Evolutionary conservation across 2,113 vertebrate species (phyloP), one percentile per base, ranked within the genome.

Genomic region (Aspiorhynchus laticeps): DNA sequence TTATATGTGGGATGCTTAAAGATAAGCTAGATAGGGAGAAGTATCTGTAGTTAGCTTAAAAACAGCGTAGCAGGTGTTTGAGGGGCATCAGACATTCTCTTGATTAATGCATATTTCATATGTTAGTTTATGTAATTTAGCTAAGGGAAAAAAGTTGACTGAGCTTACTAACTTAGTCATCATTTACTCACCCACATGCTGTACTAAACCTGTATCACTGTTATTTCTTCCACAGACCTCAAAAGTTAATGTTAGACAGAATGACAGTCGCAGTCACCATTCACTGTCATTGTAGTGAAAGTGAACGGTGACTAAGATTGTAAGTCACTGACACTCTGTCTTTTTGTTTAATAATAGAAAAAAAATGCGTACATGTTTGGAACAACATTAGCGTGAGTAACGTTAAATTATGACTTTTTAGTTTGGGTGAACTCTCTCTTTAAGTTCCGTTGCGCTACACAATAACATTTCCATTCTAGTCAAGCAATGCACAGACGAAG

Each of bases 1-100:
- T 53, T 26, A 36, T 67, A 80, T 84, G 67, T 86, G 88, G 75
- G 80, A 84, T 80, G 85, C 36, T 41, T 14, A 53, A 69, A 51
- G 53, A 87, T 61, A 10, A 86, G 33, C 24, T 51, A 80, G 63
- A 59, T 81, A 84, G 28, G 15, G 28, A n/a, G 10, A 61, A 0
- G 24, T 28, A 48, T 51, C 59, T 69, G 33, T 15, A 46, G 38
- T 17, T 28, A 31, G 36, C 80, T n/a, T 38, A 36, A 21, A 36
- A 12, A 5, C 53, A 26, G 36, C 9, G 78, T 61, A 10, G 10
- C 56, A 80, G 7, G 33, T 1, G 21, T 19, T 3, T 46, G 10
- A 15, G 41, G 7, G 41, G 24, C 73, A 24, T n/a, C 33, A 33
- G 12, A 7, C 1, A 31, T 1, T 28, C 19, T 3, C 11, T 8